Percentiles rank a stretch among this genome's conserved stretches.
These are phyloP conservation scores for Peromyscus aztecus DNA, from an alignment of 2,797 vertebrate genomes.

Conservation along the genomic window DNA sequence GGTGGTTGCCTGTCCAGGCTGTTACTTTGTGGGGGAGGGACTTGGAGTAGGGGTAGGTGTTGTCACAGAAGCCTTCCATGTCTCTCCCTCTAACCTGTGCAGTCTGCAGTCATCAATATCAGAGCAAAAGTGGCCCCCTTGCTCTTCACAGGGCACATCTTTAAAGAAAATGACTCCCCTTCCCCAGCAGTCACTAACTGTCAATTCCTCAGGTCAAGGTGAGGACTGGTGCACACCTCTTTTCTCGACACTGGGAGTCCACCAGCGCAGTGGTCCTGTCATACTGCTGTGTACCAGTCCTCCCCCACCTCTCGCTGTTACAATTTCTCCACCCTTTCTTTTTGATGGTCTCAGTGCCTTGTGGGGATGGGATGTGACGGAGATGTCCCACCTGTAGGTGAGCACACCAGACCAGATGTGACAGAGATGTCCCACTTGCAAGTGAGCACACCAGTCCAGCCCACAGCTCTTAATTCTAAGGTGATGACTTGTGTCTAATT, in stretches of 20 bases:
- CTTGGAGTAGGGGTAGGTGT: background rate
- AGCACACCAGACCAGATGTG: background rate
- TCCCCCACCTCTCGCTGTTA: background rate
- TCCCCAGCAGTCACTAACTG: background rate
- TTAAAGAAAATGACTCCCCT: background rate
- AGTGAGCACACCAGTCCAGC: background rate
- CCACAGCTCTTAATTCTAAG: background rate
- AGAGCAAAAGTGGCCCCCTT: background rate
- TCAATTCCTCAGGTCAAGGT: background rate
- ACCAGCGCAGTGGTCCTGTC: background rate
- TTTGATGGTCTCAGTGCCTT: background rate
- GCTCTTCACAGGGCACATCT: background rate
- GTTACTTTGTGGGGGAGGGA: background rate
- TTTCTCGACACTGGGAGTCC: background rate
- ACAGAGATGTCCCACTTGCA: background rate
- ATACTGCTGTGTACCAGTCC: background rate
- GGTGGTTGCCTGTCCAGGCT: background rate
- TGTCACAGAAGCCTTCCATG: background rate
- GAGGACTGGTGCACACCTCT: background rate
- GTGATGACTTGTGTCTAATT: background rate
- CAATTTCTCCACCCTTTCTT: background rate
- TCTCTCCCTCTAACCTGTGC: background rate
- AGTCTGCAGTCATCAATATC: background rate
- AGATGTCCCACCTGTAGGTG: background rate
- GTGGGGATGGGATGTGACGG: background rate